phyloP scores from a whole-genome alignment of 2,888 invertebrate genomes.

The Mesorhabditis belari region DNA sequence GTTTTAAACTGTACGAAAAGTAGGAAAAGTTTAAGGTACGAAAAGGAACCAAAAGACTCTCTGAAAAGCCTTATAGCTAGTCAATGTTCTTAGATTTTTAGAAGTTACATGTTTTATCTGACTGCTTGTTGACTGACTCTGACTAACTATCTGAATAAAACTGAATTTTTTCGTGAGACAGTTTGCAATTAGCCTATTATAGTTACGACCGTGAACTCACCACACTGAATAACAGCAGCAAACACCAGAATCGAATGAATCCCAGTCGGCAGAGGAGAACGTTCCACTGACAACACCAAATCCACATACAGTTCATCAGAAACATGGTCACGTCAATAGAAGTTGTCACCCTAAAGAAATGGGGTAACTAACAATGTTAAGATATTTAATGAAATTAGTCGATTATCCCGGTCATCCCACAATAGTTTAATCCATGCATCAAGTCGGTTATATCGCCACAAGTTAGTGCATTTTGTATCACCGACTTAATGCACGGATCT shows the following conservation, averaged over 20 bases:
- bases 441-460: no score
- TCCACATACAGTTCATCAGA: conserved; percentile 41
- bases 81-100: no score
- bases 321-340: conserved; percentile 47
- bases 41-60: no score
- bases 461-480: background rate
- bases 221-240: background rate
- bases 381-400: background rate
- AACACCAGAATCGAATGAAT: conserved; percentile 18
- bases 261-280: conserved; percentile 43
- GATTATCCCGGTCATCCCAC: background rate
- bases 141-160: no score
- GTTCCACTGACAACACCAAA: conserved; percentile 44
- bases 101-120: no score
- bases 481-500: no score
- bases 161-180: no score
- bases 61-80: no score
- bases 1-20: no score
- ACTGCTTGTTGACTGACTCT: no score
- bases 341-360: conserved; percentile 32
- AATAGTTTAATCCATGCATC: no score
- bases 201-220: background rate
- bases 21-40: no score
- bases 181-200: background rate
- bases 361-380: background rate